Evolutionary conservation across 2,113 vertebrate genomes (phyloP), one percentile per base, ranked within the genome.

Genomic region (Amphilophus citrinellus): DNA sequence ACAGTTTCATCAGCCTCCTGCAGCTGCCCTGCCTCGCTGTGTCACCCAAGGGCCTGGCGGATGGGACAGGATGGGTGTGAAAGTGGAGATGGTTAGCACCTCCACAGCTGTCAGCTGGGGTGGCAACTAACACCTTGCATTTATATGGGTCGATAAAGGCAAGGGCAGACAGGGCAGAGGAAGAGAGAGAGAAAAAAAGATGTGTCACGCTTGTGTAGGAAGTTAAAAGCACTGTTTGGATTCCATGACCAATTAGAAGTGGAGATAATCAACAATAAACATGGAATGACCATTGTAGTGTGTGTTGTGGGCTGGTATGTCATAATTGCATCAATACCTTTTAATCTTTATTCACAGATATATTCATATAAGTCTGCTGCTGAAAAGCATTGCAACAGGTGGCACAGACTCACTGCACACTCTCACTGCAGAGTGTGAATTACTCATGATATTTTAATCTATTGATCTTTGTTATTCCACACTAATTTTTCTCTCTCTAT

Each of bases 21-120:
- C 82, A 80, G 80, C 81, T 44, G 1, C 39, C 3, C 22, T 42
- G 84, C 63, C 60, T 80, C 7, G 11, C 47, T 3, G 24, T 77
- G 80, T 82, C 84, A 85, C 14, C 78, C 58, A 10, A 56, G 58
- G 80, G 82, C 44, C 73, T 2, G 35, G 50, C 0, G 59, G 82
- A 83, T 79, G 53, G 39, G 77, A 82, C 65, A 15, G 65, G 61
- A 86, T 58, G 76, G 80, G 83, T 88, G 83, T 89, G 87, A 88
- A 85, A 89, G 63, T 82, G 75, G 75, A 75, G 68, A 66, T 15
- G 1, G 85, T 89, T 86, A 82, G 75, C 83, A 68, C 65, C 84
- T 88, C 82, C 65, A 83, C 84, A 87, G 83, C 82, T 86, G 86
- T 86, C 88, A 76, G 61, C 71, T 73, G 68, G 35, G 35, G 14